Evolutionary conservation across 2,113 vertebrate species (phyloP).

Genomic region (Eulemur rufifrons): DNA sequence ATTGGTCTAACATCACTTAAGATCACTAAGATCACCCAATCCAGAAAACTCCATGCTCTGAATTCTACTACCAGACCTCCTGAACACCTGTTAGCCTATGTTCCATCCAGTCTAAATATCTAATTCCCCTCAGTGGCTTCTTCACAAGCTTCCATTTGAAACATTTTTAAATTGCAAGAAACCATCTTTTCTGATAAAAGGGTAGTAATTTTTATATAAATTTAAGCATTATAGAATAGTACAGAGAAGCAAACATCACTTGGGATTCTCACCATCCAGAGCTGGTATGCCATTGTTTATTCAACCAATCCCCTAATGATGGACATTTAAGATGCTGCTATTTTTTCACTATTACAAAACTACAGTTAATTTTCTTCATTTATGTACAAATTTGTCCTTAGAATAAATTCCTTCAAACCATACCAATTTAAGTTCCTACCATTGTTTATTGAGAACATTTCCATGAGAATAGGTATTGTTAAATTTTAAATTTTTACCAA

Average conservation of each 20-base stretch:
- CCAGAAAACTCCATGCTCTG: not conserved
- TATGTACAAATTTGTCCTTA: not conserved
- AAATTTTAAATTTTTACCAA: constrained; percentile 1
- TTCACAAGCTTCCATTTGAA: not conserved
- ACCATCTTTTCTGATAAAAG: constrained; percentile 34
- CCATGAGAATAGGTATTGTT: not conserved
- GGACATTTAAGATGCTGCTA: not conserved
- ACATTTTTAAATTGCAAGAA: not conserved
- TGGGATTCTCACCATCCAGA: not conserved
- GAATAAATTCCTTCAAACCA: not conserved
- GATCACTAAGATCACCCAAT: not conserved
- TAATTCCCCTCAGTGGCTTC: not conserved
- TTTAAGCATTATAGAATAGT: not conserved
- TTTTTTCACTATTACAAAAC: constrained; percentile 5
- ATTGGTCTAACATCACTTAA: not conserved
- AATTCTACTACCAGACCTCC: not conserved
- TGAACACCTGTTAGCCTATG: not conserved
- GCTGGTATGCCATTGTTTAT: not conserved
- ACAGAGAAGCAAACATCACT: not conserved
- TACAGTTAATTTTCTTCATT: constrained; percentile 17
- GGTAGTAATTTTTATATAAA: constrained; percentile 15
- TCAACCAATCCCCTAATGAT: not conserved
- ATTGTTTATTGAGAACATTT: not conserved
- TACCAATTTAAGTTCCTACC: not conserved
- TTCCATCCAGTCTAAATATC: not conserved